phyloP scores from a whole-genome alignment of 92 coral and sea anemone species.

The Phenganax marumi region DNA sequence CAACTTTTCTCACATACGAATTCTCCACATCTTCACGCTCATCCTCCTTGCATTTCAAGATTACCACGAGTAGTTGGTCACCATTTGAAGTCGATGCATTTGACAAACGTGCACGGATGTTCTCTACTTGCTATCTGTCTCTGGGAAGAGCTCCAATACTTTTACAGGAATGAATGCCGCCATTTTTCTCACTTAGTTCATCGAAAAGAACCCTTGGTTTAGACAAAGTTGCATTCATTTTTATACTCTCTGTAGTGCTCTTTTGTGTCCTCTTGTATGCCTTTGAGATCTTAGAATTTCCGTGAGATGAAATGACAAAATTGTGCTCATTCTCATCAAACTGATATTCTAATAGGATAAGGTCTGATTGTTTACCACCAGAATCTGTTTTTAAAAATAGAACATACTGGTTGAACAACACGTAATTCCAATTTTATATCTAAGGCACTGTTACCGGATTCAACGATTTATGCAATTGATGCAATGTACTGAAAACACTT shows the following conservation, averaged over 20 bases:
- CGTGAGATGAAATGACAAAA: constrained; percentile 15
- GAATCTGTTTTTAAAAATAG: background rate
- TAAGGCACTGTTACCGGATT: background rate
- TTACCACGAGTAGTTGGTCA: background rate
- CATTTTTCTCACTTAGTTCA: constrained; percentile 12
- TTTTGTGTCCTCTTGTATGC: background rate
- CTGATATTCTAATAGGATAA: constrained; percentile 9
- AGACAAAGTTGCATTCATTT: background rate
- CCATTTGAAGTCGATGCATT: background rate
- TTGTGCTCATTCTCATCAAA: constrained; percentile 10
- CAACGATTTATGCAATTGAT: background rate
- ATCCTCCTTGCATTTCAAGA: constrained; percentile 47
- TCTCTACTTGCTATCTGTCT: background rate
- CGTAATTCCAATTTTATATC: background rate
- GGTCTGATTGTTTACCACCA: background rate
- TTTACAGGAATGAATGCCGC: constrained; percentile 18
- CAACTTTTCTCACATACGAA: constrained; percentile 50
- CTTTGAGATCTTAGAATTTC: background rate
- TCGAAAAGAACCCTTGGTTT: constrained; percentile 16
- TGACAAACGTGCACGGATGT: background rate
- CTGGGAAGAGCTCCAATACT: constrained; percentile 7
- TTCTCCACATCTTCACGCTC: constrained; percentile 34
- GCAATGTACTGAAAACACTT: background rate
- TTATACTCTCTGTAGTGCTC: background rate
- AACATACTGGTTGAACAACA: background rate